Evolutionary conservation across 2,113 vertebrate genomes (phyloP), one percentile per base, ranked within the genome.

Genomic region (Scortum barcoo): DNA sequence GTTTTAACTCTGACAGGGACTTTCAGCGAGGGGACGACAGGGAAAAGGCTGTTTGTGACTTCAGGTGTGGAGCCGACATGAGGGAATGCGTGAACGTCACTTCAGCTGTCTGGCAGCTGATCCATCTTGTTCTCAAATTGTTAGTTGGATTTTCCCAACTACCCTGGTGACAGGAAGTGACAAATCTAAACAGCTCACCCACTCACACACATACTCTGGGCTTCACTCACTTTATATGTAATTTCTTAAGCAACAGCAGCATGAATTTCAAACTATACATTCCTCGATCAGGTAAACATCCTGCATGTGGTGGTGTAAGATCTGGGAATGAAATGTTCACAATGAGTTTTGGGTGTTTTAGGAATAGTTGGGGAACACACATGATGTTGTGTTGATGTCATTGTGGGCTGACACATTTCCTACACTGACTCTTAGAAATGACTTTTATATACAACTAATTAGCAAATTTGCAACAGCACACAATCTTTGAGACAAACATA

Each of bases 111-210:
- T 2, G 50, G 3, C 22, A 3, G 54, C 5, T 28, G 24, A 13
- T 3, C 17, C 44, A 3, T 22, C n/a, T 10, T 10, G n/a, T 20
- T 30, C 3, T 26, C 9, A 6, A 1, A 1, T 17, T 46, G 44
- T 17, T 46, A 4, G 14, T 22, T 78, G 84, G 75, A 70, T 28
- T 73, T 82, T 60, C 80, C 80, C 65, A 36, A 8, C 1, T 12
- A 24, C n/a, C 24, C 17, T 3, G 1, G 36, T 10, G 44, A 40
- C 2, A 75, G 80, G 80, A 86, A 70, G 56, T 82, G 79, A 38
- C n/a, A 0, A 5, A 69, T 26, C 1, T 24, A 63, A 69, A 71
- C 40, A n/a, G 0, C 30, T 50, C 42, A 19, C 4, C 28, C 36
- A 3, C 19, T 10, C 51, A 72, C 42, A 62, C 26, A 46, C 20